Percentiles rank a stretch among this genome's conserved stretches.
Conservation (phyloP, 2,888 invertebrate genomes). For the Thera britannica region DNA sequence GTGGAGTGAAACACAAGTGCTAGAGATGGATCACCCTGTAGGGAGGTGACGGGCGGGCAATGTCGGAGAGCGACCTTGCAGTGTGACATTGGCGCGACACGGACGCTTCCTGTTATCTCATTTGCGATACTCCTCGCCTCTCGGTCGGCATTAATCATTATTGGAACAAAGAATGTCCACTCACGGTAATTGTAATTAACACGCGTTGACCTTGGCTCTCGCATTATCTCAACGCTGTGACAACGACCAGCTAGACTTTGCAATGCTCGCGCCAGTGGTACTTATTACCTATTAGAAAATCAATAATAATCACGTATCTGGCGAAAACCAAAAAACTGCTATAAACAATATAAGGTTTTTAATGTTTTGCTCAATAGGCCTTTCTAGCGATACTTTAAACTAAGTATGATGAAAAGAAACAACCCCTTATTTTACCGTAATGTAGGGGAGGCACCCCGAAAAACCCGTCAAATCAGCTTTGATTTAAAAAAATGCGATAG, state of each 20-base stretch:
- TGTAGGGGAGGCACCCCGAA: no score
- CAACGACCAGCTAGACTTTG: constrained; percentile 21
- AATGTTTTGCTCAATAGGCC: no score
- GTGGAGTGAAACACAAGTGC: constrained; percentile 27
- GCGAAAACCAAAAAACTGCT: no score
- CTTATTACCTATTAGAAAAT: not conserved
- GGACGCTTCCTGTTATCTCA: constrained; percentile 83
- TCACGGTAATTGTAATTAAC: constrained; percentile 83
- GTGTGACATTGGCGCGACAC: constrained; percentile 75
- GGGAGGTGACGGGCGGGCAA: constrained; percentile 19
- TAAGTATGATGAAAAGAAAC: not conserved
- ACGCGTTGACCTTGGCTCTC: constrained; percentile 66
- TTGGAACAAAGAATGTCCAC: constrained; percentile 85
- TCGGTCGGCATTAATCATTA: constrained; percentile 81
- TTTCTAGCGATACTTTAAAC: not conserved
- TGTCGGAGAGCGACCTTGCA: constrained; percentile 62
- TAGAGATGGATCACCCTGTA: constrained; percentile 28
- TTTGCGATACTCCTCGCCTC: constrained; percentile 73
- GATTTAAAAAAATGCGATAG: no score
- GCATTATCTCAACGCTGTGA: constrained; percentile 55
- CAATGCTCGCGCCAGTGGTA: not conserved
- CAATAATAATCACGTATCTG: not conserved
- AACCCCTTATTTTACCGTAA: no score
- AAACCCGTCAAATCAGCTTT: no score
- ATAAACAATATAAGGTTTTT: no score